Evolutionary conservation across 35 echinoderm and acorn worm genomes (phyloP).

Genomic region (Heliocidaris erythrogramma): DNA sequence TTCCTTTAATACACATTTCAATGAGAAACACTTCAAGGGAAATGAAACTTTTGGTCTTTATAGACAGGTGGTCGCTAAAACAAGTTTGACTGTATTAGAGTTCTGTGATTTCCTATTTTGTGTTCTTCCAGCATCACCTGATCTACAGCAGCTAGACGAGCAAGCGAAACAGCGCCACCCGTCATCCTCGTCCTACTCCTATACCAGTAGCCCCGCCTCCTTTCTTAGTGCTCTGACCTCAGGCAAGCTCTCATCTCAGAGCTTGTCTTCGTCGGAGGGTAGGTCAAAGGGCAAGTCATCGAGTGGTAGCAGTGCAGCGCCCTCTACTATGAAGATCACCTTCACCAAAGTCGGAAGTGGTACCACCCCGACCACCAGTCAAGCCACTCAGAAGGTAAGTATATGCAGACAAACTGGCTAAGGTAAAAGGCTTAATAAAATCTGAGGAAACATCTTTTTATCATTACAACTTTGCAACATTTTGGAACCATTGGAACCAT

Average conservation of each 20-base stretch:
- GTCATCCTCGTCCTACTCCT: not conserved
- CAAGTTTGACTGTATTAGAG: too few species aligned
- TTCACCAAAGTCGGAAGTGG: constrained; percentile 15
- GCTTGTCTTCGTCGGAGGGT: not conserved
- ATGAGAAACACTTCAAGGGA: too few species aligned
- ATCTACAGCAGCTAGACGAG: constrained; percentile 22
- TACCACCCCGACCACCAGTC: constrained; percentile 21
- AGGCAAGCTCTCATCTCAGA: not conserved
- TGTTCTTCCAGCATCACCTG: not conserved
- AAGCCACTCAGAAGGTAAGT: constrained; percentile 5
- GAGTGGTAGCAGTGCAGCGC: not conserved
- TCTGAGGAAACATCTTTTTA: too few species aligned
- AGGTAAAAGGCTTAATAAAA: too few species aligned
- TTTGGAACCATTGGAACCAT: too few species aligned
- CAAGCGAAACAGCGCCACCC: not conserved
- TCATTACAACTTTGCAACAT: too few species aligned
- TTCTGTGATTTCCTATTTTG: not conserved
- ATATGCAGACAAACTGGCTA: not conserved
- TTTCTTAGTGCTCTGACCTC: constrained; percentile 31
- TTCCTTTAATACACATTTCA: too few species aligned
- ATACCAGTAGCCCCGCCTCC: constrained; percentile 27
- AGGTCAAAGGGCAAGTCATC: constrained; percentile 23
- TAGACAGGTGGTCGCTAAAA: too few species aligned
- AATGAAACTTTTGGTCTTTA: too few species aligned
- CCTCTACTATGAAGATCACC: constrained; percentile 49